Evolutionary conservation across 2,888 invertebrate genomes (phyloP), one percentile per base, ranked within the genome.

Genomic region (Ptycholaimellus sp.): DNA sequence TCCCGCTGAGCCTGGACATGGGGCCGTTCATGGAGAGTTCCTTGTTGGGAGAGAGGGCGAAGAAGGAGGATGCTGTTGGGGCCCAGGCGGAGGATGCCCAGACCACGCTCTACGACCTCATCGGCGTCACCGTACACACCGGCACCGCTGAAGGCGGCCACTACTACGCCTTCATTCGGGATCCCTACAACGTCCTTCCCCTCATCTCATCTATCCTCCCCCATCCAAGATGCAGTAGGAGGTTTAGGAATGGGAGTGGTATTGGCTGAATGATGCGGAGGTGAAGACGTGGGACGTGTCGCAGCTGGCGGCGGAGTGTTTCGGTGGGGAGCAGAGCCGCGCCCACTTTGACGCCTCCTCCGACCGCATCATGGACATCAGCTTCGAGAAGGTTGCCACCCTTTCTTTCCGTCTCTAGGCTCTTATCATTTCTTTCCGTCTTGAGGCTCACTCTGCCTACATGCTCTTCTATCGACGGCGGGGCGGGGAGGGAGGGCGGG

Each of bases 61-160:
- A 20, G 14, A 11, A 11, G n/a, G 6, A 3, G 5, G 29, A 28
- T 3, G 25, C 29, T 3, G 9, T 3, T 23, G 13, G n/a, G 19
- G n/a, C 35, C 4, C 11, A 4, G 13, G 16, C 7, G 3, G 16
- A 27, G 6, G 35, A 35, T 13, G 5, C 4, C 13, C 3, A 16
- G 14, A n/a, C n/a, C 23, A 11, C 9, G 44, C 62, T 66, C 41
- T 70, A 77, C 61, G 79, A 80, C 59, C 60, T 82, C 44, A 80
- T 80, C 43, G 87, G 87, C 11, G 83, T 87, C 11, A 87, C 87
- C 0, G 87, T 87, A 0, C 87, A 87, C 63, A 87, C 87, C 14
- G 87, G 87, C n/a, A 87, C 83, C 0, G 87, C 87, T 1, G 87
- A 87, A 59, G 85, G 85, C 37, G 87, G 87, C 0, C 87, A 87